Base-by-base conservation (phyloP, 1,140 invertebrate genomes). In the Dryas iulia region DNA sequence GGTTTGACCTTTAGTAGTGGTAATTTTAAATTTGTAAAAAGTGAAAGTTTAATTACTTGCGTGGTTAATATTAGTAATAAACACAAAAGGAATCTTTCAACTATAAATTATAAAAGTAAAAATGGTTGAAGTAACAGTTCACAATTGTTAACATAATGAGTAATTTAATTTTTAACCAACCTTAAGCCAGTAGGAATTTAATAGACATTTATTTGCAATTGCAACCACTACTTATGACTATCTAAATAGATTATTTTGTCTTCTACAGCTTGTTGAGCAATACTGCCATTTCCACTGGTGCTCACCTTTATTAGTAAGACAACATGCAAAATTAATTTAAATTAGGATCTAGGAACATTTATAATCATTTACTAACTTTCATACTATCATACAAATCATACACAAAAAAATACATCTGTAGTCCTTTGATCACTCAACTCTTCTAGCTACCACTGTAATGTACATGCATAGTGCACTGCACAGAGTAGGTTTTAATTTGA, bases 271-370 rank as follows among this genome's bases (percentile, higher is more conserved):
- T 58, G 26, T 62, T 73, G 57, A 75, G 63, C 58, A 69, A 71
- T 62, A 74, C 74, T 67, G 47, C 28, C 47, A 67, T 56, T 61
- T 61, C 23, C 53, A 31, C 26, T 33, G 24, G 60, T 33, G 25
- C 24, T 56, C 11, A 60, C 23, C 56, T 18, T 47, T 59, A 66
- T 26, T 26, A 21, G n/a, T 62, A 53, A 66, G 70, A 65, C 66
- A 76, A 78, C 81, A 86, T 84, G 71, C 77, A 76, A 79, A 81
- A 83, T 81, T 71, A 82, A 79, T 70, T 74, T 69, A 81, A 79
- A 69, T 74, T 65, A 70, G 70, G 72, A 83, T 30, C 83, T 87
- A 89, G 78, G 79, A 84, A 87, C 84, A 83, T 84, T 76, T 71
- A 81, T 70, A 82, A 80, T 78, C 69, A 77, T 72, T 73, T 79